Percentiles rank a stretch among this genome's conserved stretches.
Evolutionary conservation across 2,113 vertebrate species (phyloP).

Genomic region (Diadophis punctatus): DNA sequence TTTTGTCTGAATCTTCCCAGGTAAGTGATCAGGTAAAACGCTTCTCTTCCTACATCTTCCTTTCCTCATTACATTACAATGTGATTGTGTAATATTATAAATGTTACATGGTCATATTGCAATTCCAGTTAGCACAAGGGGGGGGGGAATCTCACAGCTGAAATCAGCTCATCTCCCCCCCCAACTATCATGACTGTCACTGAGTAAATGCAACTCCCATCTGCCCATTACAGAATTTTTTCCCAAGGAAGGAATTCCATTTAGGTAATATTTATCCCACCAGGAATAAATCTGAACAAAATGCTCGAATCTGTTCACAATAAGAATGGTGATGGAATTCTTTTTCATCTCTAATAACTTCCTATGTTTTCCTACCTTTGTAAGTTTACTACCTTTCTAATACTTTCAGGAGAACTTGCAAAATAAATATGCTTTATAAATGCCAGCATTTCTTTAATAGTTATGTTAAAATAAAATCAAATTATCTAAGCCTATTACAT

Average conservation of each 20-base stretch:
- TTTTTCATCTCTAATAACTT: not conserved
- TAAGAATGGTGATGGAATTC: not conserved
- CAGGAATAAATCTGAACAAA: not conserved
- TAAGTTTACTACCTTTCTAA: not conserved
- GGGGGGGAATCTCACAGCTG: not conserved
- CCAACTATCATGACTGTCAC: not conserved
- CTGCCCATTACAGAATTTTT: not conserved
- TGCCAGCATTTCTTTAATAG: not conserved
- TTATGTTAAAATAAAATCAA: not conserved
- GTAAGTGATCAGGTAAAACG: not conserved
- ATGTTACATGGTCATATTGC: not conserved
- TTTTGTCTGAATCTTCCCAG: not conserved
- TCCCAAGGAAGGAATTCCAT: not conserved
- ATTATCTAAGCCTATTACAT: not conserved
- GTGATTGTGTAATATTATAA: not conserved
- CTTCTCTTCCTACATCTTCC: not conserved
- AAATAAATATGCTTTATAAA: not conserved
- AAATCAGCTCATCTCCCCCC: not conserved
- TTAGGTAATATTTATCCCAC: not conserved
- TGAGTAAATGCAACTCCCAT: not conserved
- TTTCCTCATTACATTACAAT: not conserved
- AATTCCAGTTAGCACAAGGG: not conserved
- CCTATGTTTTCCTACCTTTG: not conserved
- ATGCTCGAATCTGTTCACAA: not conserved
- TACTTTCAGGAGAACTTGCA: not conserved